A percentile compares a stretch with the other conserved stretches of the same genome.
phyloP scores from a whole-genome alignment of 2,888 invertebrate species.

The Eledone cirrhosa region DNA sequence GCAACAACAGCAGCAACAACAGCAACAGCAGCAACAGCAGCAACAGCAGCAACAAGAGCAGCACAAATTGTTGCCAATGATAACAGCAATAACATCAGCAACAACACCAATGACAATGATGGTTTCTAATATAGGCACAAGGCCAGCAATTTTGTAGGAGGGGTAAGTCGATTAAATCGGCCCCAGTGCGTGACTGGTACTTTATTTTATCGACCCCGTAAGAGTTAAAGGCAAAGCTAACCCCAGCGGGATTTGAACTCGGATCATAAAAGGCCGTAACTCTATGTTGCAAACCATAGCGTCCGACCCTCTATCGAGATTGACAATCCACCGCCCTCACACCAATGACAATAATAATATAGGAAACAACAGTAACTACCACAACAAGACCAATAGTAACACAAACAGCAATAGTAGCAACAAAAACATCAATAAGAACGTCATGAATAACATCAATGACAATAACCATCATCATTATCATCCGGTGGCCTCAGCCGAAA shows the following conservation, averaged over 20 bases:
- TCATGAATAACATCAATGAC: not conserved
- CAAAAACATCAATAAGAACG: not conserved
- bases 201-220: no score
- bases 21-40: not conserved
- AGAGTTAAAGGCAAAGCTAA: no score
- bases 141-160: no score
- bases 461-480: not conserved
- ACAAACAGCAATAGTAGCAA: slow-evolving; percentile 1
- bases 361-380: not conserved
- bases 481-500: no score
- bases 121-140: no score
- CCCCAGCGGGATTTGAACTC: no score
- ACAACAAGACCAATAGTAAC: not conserved
- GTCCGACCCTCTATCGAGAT: not conserved
- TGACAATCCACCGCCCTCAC: not conserved
- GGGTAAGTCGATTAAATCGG: no score
- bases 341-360: not conserved
- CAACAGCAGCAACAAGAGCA: not conserved
- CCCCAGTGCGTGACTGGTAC: no score
- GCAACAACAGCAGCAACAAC: not conserved
- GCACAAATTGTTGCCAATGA: not conserved
- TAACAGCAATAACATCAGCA: not conserved
- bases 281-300: no score
- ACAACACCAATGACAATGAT: no score
- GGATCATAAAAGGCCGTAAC: no score